These are phyloP conservation scores for Ceratoteleas bidentatus DNA, from an alignment of 1,140 invertebrate genomes.

Conservation along the genomic window DNA sequence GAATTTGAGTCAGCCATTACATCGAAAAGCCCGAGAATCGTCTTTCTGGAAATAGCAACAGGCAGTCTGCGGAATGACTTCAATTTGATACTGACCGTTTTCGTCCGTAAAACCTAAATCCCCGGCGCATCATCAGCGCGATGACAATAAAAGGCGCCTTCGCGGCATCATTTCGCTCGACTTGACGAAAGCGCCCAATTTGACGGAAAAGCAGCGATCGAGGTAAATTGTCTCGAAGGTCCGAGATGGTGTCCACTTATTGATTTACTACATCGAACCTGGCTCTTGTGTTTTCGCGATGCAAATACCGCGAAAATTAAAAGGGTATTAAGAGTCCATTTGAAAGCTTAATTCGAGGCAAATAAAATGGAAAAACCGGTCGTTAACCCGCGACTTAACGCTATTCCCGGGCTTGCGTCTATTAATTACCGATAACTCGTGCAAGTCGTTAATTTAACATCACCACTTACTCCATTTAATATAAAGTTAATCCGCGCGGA, in stretches of 20 bases:
- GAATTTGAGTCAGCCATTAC: neutral
- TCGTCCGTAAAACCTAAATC: slow-evolving; percentile 36
- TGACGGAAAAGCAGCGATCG: slow-evolving; percentile 32
- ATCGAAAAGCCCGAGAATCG: neutral
- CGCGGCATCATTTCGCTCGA: slow-evolving; percentile 40
- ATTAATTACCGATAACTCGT: slow-evolving; percentile 56
- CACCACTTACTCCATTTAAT: slow-evolving; percentile 43
- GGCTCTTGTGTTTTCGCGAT: slow-evolving; percentile 63
- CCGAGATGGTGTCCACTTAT: slow-evolving; percentile 47
- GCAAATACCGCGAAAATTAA: slow-evolving; percentile 57
- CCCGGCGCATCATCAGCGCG: slow-evolving; percentile 21
- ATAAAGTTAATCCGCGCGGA: slow-evolving; percentile 38
- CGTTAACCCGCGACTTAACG: slow-evolving; percentile 17
- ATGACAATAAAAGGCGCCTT: slow-evolving; percentile 41
- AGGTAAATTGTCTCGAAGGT: slow-evolving; percentile 34
- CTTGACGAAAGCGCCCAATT: slow-evolving; percentile 45
- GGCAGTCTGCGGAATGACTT: neutral
- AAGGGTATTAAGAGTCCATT: slow-evolving; percentile 46
- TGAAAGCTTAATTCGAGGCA: slow-evolving; percentile 49
- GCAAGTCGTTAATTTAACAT: slow-evolving; percentile 43
- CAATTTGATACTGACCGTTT: slow-evolving; percentile 10
- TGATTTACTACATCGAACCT: no score
- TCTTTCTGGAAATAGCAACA: neutral
- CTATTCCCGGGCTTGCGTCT: slow-evolving; percentile 22
- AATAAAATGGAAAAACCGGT: slow-evolving; percentile 40